phyloP scores from a whole-genome alignment of 2,113 vertebrate genomes.

The Cisticola juncidis region DNA sequence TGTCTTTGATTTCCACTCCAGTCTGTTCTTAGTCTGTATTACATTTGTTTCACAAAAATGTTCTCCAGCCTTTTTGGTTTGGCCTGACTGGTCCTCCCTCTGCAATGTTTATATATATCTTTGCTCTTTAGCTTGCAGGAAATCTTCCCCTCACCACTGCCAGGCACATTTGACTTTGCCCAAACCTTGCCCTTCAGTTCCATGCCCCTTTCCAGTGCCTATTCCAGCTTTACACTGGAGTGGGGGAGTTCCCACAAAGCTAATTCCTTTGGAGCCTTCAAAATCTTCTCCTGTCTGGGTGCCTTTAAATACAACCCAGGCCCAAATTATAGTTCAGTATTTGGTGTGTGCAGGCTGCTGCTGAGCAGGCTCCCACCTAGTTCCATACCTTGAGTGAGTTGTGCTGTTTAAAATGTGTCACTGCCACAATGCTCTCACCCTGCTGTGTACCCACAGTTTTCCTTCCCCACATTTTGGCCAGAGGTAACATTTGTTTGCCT shows the following conservation, averaged over 20 bases:
- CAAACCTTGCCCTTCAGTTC: not conserved
- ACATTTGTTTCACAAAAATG: not conserved
- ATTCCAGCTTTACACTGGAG: not conserved
- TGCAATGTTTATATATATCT: not conserved
- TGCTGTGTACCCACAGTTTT: not conserved
- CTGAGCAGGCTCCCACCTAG: not conserved
- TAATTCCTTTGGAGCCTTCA: not conserved
- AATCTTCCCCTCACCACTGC: not conserved
- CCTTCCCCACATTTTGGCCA: not conserved
- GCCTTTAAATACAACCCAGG: not conserved
- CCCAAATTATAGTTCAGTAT: not conserved
- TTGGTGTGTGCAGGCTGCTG: not conserved
- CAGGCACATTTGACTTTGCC: not conserved
- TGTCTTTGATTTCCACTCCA: not conserved
- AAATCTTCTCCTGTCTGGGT: not conserved
- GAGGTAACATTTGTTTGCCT: not conserved
- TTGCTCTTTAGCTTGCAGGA: not conserved
- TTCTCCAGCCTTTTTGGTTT: not conserved
- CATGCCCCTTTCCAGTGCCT: not conserved
- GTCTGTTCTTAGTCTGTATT: not conserved
- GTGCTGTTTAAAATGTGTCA: fast-evolving
- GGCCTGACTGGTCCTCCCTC: not conserved
- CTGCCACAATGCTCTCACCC: not conserved
- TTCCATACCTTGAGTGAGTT: not conserved
- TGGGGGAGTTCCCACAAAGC: not conserved